Conservation (phyloP, 92 coral and sea anemone species). For the Umimayanthus kanabou region DNA sequence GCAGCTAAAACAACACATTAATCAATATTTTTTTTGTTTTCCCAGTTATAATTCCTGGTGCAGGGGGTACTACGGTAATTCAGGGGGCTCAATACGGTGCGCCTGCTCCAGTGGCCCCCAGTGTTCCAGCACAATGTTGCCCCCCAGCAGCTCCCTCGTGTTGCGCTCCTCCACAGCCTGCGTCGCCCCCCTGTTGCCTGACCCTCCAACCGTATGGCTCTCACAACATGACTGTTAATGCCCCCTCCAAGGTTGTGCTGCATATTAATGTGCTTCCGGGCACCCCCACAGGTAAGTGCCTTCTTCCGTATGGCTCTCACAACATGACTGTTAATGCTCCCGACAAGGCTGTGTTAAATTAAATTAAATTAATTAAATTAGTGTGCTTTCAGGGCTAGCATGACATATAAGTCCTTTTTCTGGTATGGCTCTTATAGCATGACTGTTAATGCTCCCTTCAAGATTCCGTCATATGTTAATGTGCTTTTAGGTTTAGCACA, state of each 20-base stretch:
- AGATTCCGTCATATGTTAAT: background rate
- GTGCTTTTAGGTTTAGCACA: background rate
- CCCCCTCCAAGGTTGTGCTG: constrained; percentile 37
- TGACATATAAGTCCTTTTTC: background rate
- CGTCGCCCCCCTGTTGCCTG: constrained; percentile 27
- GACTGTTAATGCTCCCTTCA: constrained; percentile 1
- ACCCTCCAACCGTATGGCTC: constrained; percentile 44
- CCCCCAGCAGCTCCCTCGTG: background rate
- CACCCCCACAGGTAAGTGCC: constrained; percentile 19
- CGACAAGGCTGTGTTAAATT: constrained; percentile 20
- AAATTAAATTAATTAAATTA: background rate
- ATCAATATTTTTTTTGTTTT: background rate
- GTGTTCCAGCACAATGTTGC: constrained; percentile 10
- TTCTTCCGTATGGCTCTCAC: background rate
- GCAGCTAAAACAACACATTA: background rate
- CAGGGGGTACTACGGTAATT: constrained; percentile 30
- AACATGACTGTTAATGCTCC: constrained; percentile 38
- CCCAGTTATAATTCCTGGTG: constrained; percentile 25
- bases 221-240: constrained; percentile 35
- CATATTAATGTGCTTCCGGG: constrained; percentile 43
- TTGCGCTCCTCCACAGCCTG: constrained; percentile 26
- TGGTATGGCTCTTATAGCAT: background rate
- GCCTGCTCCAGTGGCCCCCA: background rate
- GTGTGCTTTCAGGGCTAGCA: constrained; percentile 12
- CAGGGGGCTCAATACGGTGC: constrained; percentile 28